These are phyloP conservation scores for Aporrectodea caliginosa DNA, from an alignment of 1,140 invertebrate genomes.

Conservation along the genomic window DNA sequence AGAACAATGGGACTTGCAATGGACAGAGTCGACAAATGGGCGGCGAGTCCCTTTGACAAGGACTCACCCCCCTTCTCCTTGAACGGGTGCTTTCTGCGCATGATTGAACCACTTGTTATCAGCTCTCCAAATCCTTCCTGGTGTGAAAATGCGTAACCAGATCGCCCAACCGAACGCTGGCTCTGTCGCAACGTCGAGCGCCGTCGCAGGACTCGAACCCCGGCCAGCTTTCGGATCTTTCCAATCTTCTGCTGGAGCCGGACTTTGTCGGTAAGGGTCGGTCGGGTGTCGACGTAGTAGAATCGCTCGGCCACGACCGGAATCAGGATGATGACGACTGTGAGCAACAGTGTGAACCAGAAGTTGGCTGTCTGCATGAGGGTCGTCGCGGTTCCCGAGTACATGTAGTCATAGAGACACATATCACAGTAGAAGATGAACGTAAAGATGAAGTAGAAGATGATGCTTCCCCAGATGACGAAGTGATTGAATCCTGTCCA, in stretches of 20 bases:
- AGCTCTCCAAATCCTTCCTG: conserved; percentile 93
- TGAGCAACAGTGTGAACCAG: conserved; percentile 89
- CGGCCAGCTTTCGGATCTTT: conserved; percentile 63
- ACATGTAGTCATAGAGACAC: conserved; percentile 43
- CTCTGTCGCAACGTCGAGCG: conserved; percentile 77
- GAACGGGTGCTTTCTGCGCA: conserved; percentile 57
- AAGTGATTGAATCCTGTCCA: conserved; percentile 98
- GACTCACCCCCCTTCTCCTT: neutral
- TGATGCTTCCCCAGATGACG: conserved; percentile 92
- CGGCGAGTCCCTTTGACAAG: neutral
- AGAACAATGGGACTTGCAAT: no score
- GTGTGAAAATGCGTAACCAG: conserved; percentile 98
- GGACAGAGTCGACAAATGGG: neutral
- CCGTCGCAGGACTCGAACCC: conserved; percentile 69
- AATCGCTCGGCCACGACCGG: conserved; percentile 85
- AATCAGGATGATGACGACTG: conserved; percentile 77
- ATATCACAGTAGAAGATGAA: conserved; percentile 59
- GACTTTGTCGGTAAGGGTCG: conserved; percentile 86
- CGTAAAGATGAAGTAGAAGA: conserved; percentile 82
- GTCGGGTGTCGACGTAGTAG: conserved; percentile 59
- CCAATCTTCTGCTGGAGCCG: conserved; percentile 69
- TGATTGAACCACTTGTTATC: conserved; percentile 96
- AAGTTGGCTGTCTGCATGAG: conserved; percentile 69
- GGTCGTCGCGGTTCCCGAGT: conserved; percentile 37
- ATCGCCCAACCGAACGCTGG: conserved; percentile 69